Evolutionary conservation across 2,888 invertebrate species (phyloP).

Genomic region (Adineta ricciae): DNA sequence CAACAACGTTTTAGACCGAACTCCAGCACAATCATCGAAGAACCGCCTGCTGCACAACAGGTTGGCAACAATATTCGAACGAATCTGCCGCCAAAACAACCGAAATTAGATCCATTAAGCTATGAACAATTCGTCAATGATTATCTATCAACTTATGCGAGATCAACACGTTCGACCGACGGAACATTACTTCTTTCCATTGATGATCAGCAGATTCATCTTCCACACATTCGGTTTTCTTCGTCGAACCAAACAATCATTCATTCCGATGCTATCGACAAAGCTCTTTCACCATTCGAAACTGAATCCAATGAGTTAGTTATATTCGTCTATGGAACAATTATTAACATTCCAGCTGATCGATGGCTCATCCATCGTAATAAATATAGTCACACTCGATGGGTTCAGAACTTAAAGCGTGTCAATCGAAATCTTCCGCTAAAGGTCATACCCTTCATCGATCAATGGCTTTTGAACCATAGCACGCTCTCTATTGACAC

Average conservation of each 20-base stretch:
- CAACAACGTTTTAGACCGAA: neutral
- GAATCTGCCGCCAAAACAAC: neutral
- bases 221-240: neutral
- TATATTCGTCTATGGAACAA: neutral
- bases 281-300: neutral
- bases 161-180: neutral
- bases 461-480: neutral
- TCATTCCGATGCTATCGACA: neutral
- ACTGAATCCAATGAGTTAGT: neutral
- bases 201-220: neutral
- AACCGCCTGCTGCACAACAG: neutral
- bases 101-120: neutral
- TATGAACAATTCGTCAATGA: slow-evolving; percentile 7
- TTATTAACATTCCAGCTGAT: neutral
- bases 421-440: neutral
- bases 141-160: neutral
- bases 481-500: neutral
- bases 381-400: neutral
- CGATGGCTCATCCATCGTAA: neutral
- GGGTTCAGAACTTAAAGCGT: neutral
- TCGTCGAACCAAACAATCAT: neutral
- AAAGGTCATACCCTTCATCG: neutral
- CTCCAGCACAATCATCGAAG: neutral
- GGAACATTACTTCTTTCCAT: neutral
- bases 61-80: neutral